Conservation (phyloP, 2,113 vertebrate genomes). For the Ellobius talpinus region DNA sequence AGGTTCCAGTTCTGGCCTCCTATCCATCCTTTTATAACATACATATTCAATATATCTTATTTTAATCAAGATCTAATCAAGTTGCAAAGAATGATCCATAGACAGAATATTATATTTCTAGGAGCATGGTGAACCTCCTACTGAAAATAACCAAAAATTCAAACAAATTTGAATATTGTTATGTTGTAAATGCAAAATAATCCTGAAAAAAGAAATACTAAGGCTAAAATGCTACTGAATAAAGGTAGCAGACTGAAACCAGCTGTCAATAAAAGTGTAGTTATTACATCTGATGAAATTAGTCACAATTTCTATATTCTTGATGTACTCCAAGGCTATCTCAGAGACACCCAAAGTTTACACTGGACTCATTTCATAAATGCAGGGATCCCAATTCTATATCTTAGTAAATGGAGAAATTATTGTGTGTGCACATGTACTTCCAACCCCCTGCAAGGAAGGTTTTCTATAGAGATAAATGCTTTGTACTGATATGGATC, state of each 20-base stretch:
- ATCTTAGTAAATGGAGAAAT: not conserved
- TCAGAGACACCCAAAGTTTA: not conserved
- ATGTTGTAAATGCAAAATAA: slow-evolving; percentile 19
- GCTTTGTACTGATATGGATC: too few relatives aligned
- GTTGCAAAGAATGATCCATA: not conserved
- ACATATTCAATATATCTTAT: not conserved
- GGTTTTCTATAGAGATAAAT: not conserved
- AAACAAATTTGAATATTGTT: slow-evolving; percentile 5
- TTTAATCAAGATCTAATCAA: not conserved
- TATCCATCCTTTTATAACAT: not conserved
- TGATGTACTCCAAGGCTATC: not conserved
- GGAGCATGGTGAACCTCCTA: not conserved
- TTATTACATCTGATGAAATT: not conserved
- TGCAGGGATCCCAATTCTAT: not conserved
- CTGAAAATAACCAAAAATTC: slow-evolving; percentile 14
- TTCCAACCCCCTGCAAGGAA: not conserved
- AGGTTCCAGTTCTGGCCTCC: not conserved
- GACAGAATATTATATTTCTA: not conserved
- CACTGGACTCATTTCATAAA: not conserved
- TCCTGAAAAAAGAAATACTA: not conserved
- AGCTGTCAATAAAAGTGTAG: not conserved
- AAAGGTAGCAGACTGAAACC: not conserved
- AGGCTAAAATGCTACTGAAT: not conserved
- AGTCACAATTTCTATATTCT: not conserved
- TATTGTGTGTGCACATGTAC: not conserved